phyloP scores from a whole-genome alignment of 2,888 invertebrate species.

The Scaptomyza reducta region DNA sequence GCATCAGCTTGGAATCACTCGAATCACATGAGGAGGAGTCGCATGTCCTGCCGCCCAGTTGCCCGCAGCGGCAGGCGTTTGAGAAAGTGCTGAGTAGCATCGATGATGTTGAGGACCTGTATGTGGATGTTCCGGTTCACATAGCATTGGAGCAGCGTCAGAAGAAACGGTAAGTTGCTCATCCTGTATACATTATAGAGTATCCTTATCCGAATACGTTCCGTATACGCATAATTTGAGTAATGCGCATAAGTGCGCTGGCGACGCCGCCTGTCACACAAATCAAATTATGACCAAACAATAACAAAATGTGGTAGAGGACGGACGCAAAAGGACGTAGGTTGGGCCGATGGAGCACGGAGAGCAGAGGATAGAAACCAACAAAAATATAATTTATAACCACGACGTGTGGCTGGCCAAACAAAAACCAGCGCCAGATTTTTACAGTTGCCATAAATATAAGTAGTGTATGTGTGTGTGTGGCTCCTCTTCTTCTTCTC shows the following conservation, averaged over 20 bases:
- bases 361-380: slow-evolving; percentile 32
- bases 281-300: slow-evolving; percentile 72
- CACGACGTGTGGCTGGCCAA: slow-evolving; percentile 74
- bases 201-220: not conserved
- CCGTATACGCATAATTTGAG: slow-evolving; percentile 28
- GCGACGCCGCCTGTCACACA: slow-evolving; percentile 70
- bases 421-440: slow-evolving; percentile 61
- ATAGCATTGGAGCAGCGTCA: slow-evolving; percentile 81
- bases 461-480: slow-evolving; percentile 18
- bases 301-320: slow-evolving; percentile 48
- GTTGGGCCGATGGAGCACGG: too few species aligned
- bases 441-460: slow-evolving; percentile 68
- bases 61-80: slow-evolving; percentile 63
- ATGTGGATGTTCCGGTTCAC: slow-evolving; percentile 81
- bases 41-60: slow-evolving; percentile 28
- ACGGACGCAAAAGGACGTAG: slow-evolving; percentile 12
- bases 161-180: slow-evolving; percentile 81
- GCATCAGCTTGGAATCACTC: slow-evolving; percentile 41
- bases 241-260: slow-evolving; percentile 69
- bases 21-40: slow-evolving; percentile 14
- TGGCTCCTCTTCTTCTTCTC: slow-evolving; percentile 9
- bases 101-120: slow-evolving; percentile 83
- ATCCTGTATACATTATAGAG: not conserved
- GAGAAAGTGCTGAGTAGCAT: slow-evolving; percentile 76
- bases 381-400: slow-evolving; percentile 72